A percentile compares a stretch with the other conserved stretches of the same genome.
These are phyloP conservation scores for Pungitius pungitius DNA, from an alignment of 2,113 vertebrate genomes.

Conservation along the genomic window DNA sequence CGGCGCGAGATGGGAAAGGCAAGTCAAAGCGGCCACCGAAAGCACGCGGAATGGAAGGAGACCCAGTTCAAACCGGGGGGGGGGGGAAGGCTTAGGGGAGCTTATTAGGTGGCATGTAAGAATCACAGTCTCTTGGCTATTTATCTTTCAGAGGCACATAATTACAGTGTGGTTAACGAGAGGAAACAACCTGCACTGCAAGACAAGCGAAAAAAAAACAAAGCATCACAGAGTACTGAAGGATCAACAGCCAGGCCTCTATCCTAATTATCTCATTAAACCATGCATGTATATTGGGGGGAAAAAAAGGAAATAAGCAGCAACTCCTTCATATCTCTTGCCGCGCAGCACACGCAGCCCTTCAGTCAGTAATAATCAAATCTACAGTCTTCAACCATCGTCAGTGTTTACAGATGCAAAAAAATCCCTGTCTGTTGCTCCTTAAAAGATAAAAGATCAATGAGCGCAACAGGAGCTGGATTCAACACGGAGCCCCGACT, in stretches of 20 bases:
- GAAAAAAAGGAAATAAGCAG: background rate
- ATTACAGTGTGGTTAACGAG: constrained; percentile 13
- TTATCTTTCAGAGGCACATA: constrained; percentile 10
- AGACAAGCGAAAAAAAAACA: constrained; percentile 8
- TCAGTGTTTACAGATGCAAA: constrained; percentile 46
- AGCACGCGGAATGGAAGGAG: constrained; percentile 29
- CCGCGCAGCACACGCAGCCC: background rate
- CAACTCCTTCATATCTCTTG: constrained; percentile 1
- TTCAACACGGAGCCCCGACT: constrained; percentile 56
- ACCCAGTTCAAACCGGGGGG: constrained; percentile 53
- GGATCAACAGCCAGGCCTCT: background rate
- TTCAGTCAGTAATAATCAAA: constrained; percentile 23
- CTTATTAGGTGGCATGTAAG: constrained; percentile 31
- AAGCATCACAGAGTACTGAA: background rate
- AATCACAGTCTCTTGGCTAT: constrained; percentile 21
- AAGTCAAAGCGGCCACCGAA: constrained; percentile 46
- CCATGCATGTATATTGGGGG: background rate
- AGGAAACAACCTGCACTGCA: background rate
- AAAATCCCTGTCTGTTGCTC: constrained; percentile 44
- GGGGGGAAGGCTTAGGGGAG: too few species aligned
- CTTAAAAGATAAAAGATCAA: constrained; percentile 65
- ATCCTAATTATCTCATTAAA: background rate
- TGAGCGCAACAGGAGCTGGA: constrained; percentile 60
- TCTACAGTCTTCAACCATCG: background rate
- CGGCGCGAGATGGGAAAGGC: constrained; percentile 27